phyloP scores from a whole-genome alignment of 2,113 vertebrate species.

The Colistium nudipinnis region DNA sequence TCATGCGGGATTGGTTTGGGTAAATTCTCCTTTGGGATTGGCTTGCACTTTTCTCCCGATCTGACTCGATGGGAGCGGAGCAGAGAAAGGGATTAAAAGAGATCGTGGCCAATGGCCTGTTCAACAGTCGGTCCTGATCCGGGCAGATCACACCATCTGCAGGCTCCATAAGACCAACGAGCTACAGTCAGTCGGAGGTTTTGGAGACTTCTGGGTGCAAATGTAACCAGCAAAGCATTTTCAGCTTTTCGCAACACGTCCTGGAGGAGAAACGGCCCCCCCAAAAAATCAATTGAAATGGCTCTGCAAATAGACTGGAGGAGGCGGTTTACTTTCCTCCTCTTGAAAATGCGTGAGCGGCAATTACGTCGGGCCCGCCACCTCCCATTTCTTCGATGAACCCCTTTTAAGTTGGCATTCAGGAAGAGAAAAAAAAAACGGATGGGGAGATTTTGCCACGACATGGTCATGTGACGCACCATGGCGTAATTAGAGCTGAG shows the following conservation, averaged over 20 bases:
- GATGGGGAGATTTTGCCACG: background rate
- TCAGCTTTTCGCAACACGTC: background rate
- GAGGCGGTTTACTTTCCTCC: too few species aligned
- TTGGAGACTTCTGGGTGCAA: constrained; percentile 3
- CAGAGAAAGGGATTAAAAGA: constrained; percentile 55
- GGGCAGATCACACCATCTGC: constrained; percentile 40
- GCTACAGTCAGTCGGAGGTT: constrained; percentile 18
- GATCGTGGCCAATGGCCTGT: constrained; percentile 44
- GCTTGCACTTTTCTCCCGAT: constrained; percentile 58
- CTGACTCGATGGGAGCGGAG: constrained; percentile 39
- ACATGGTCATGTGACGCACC: constrained; percentile 22
- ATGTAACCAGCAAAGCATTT: background rate
- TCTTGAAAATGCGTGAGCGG: too few species aligned
- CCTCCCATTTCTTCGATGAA: background rate
- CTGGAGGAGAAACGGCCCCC: background rate
- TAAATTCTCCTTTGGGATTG: constrained; percentile 45
- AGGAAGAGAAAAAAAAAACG: background rate
- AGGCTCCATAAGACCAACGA: constrained; percentile 32
- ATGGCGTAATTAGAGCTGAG: constrained; percentile 31
- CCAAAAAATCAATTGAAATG: background rate
- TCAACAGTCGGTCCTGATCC: constrained; percentile 48
- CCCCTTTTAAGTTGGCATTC: background rate
- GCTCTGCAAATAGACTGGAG: background rate
- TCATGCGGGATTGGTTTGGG: constrained; percentile 56
- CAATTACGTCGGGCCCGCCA: too few species aligned